Evolutionary conservation across 1,140 invertebrate genomes (phyloP), one percentile per base, ranked within the genome.

Genomic region (Diuraphis noxia): DNA sequence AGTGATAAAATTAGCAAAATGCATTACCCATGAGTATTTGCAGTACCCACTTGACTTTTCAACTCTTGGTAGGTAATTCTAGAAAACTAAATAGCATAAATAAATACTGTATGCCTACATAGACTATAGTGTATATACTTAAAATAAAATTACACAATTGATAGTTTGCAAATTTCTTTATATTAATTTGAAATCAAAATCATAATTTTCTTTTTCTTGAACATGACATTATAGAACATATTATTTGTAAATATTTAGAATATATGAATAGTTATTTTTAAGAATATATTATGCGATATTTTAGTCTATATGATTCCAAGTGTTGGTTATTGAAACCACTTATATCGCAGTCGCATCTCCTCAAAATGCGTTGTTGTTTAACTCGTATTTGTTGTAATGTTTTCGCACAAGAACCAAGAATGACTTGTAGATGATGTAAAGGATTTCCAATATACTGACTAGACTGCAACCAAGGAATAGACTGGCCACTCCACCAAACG

Each of bases 381-480:
- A 77, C 0, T 77, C 17, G 36, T 77, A 23, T 1, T 38, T 8
- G 9, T 79, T 36, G 19, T 23, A 38, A 23, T 40, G 25, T 1
- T 38, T 40, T 36, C 3, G 38, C 34, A 17, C 34, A n/a, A 89
- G 19, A 7, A 25, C 30, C 40, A 89, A 19, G 13, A 46, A 23
- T 56, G 92, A 81, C 23, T 87, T 88, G 21, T 91, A 88, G 88
- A 93, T 93, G 90, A 93, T 94, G 91, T 95, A 94, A n/a, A 94
- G 52, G 46, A 95, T 93, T 93, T 95, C 94, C 10, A 94, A 92
- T 10, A 94, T 89, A 30, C 94, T 95, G 17, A 95, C 93, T 63
- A 95, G 93, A 92, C 94, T 94, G 92, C 94, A 95, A 49, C 94
- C 94, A 81, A 95, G 92, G 92, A 95, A 95, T 46, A 95, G 92